Evolutionary conservation across 2,888 invertebrate species (phyloP), one percentile per base, ranked within the genome.

Genomic region (Drosophila merina): DNA sequence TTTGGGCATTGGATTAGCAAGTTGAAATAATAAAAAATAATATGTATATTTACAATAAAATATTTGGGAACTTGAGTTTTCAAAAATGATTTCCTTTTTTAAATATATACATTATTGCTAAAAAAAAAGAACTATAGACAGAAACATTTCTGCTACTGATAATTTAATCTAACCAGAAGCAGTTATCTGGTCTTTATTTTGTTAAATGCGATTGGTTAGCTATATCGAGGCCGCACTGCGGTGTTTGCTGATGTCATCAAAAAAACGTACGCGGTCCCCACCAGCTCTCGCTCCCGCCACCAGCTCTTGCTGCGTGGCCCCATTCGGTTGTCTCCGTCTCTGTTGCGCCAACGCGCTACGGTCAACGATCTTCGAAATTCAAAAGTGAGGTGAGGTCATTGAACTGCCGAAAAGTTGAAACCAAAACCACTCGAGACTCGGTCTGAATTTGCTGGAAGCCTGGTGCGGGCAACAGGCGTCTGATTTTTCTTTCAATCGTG

Each of bases 401-500:
- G 88, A 87, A 63, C 82, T 48, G 54, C 72, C 83, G 54, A 86
- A 87, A 82, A 74, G 6, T n/a, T 36, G 36, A 75, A 44, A 48
- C 59, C 79, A 60, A 73, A 49, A 50, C 63, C 77, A 68, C 67
- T 57, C 63, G 26, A 20, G 10, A 10, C 28, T 1, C 30, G 48
- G 25, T 10, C 40, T 49, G 5, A 36, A 25, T 58, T 55, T 68
- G n/a, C 87, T 89, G 89, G 25, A 69, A 72, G 77, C 90, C 90
- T 84, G 81, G 40, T 89, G 73, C 30, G 49, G 71, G 73, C 86
- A 77, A 83, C 82, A 77, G 79, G 82, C 77, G 72, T 77, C 77
- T 82, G 90, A 90, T 89, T 90, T 90, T 89, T 87, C 82, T 89
- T 89, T 89, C 84, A 78, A 72, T 88, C 75, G 75, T 57, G 58